Evolutionary conservation across 2,888 invertebrate genomes (phyloP), one percentile per base, ranked within the genome.

Genomic region (Adela reaumurella): DNA sequence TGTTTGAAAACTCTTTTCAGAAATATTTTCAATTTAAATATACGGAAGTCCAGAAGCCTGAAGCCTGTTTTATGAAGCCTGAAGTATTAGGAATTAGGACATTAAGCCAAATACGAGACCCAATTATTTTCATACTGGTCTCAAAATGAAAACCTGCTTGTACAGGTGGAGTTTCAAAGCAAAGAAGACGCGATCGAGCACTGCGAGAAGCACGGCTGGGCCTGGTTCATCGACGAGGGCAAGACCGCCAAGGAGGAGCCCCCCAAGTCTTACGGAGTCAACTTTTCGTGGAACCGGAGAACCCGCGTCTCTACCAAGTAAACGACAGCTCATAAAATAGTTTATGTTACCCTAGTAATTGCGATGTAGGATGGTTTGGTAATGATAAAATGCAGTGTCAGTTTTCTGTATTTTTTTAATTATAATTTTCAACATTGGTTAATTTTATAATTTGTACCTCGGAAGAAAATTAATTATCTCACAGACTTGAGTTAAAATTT

Each of bases 301-400:
- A 96, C 97, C n/a, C 81, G 99, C 59, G 89, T 91, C 42, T 92
- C 94, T 2, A 97, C 97, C 1, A 99, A 99, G 81, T 99, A 86
- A 83, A 68, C 14, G 46, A 24, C 3, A 35, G 4, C 35, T 35
- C n/a, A 24, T 6, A 42, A 42, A 42, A 17, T 17, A 42, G n/a
- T n/a, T n/a, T n/a, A n/a, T n/a, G 14, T 29, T 29, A 11, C 14
- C 14, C 35, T 29, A 10, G 35, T 29, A 29, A 29, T 11, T 42
- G 42, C 17, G 6, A 42, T 8, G 17, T 43, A 19, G 18, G 17
- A 10, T 29, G 10, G 14, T 14, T 29, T 29, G 14, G 35, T 29
- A 29, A 11, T 11, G 14, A 10, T 14, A 29, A 29, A 29, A 14
- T 11, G 10, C 35, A 29, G n/a, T n/a, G n/a, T n/a, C 14, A 43